phyloP scores from a whole-genome alignment of 2,797 vertebrate species.

The Sebastes oblongus region DNA sequence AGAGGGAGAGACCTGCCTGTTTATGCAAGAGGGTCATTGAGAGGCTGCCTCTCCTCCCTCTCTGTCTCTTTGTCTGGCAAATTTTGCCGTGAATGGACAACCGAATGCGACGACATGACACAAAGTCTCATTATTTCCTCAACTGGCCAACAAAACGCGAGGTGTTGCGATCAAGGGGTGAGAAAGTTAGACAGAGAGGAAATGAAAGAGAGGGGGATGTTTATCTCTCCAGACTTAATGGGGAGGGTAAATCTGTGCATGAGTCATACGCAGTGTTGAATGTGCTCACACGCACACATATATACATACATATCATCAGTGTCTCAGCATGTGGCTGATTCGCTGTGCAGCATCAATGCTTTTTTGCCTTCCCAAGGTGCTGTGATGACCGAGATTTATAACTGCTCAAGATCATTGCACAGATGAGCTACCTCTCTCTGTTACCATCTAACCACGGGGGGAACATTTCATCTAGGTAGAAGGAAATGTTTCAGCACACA shows the following conservation, averaged over 20 bases:
- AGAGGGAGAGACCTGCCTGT: slow-evolving; percentile 49
- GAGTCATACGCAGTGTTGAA: slow-evolving; percentile 61
- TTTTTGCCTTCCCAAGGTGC: slow-evolving; percentile 54
- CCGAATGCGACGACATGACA: slow-evolving; percentile 31
- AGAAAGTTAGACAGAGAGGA: slow-evolving; percentile 31
- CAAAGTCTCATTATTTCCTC: slow-evolving; percentile 64
- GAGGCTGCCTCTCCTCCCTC: slow-evolving; percentile 44
- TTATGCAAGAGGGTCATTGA: slow-evolving; percentile 71
- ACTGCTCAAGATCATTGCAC: slow-evolving; percentile 55
- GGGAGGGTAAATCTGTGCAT: slow-evolving; percentile 61
- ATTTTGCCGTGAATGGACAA: slow-evolving; percentile 52
- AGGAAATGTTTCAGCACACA: slow-evolving; percentile 29
- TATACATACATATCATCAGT: slow-evolving; percentile 17
- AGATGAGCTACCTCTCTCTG: slow-evolving; percentile 42
- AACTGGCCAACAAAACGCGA: slow-evolving; percentile 39
- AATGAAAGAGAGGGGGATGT: slow-evolving; percentile 56
- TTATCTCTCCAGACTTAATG: slow-evolving; percentile 64
- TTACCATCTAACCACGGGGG: slow-evolving; percentile 28
- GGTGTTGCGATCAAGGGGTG: slow-evolving; percentile 45
- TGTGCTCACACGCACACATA: not conserved
- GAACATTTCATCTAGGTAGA: slow-evolving; percentile 15
- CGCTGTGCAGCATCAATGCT: slow-evolving; percentile 36
- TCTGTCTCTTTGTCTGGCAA: slow-evolving; percentile 31
- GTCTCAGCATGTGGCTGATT: slow-evolving; percentile 63
- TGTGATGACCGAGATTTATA: slow-evolving; percentile 57